A percentile compares a stretch with the other conserved stretches of the same genome.
phyloP scores from a whole-genome alignment of 2,113 vertebrate genomes.

The Halcyon senegalensis region DNA sequence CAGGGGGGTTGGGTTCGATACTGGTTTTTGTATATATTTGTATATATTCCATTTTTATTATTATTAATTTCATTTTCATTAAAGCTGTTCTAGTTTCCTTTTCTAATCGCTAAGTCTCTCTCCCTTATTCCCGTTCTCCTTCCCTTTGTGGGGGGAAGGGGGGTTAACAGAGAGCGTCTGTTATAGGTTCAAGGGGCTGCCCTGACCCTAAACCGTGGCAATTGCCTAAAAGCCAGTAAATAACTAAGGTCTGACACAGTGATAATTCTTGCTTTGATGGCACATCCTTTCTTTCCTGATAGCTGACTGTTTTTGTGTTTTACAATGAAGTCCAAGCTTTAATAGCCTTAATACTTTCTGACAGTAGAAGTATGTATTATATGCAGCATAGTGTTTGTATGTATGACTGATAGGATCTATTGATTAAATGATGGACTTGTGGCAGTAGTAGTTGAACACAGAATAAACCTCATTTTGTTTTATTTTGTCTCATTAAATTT shows the following conservation, averaged over 20 bases:
- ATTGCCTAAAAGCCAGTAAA: not conserved
- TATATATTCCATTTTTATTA: no score
- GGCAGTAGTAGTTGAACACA: not conserved
- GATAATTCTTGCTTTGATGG: not conserved
- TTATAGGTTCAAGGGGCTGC: no score
- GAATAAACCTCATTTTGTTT: not conserved
- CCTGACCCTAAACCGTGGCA: no score
- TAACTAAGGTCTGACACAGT: not conserved
- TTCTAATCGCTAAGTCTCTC: no score
- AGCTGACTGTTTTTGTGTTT: not conserved
- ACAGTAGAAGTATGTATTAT: not conserved
- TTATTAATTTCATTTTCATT: no score
- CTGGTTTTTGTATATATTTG: no score
- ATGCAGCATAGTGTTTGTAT: not conserved
- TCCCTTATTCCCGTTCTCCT: no score
- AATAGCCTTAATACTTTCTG: not conserved
- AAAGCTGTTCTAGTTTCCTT: no score
- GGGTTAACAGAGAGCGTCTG: no score
- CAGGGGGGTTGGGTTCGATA: no score
- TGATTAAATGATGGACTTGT: not conserved
- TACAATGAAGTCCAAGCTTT: not conserved
- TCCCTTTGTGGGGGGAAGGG: no score
- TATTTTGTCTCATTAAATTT: not conserved
- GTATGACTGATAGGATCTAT: not conserved
- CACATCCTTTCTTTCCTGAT: not conserved